Base-by-base conservation (phyloP, 2,888 invertebrate genomes). In the Drosophila hawaiiensis region DNA sequence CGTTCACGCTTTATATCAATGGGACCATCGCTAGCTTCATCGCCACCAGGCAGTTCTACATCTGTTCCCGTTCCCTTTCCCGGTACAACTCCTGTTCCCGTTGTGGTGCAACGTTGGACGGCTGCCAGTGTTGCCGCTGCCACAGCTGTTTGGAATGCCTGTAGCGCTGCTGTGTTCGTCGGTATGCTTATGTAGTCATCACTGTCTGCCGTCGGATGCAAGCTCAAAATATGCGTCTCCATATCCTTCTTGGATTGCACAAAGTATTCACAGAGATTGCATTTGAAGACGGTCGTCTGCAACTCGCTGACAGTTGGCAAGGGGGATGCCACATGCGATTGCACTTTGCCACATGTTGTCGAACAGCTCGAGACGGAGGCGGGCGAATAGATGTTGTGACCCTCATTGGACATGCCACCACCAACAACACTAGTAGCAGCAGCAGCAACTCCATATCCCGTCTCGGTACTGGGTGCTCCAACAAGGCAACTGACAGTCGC, bases 221-320 rank as follows among this genome's bases (percentile, higher is more conserved):
- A 25, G 4, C 79, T 62, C 7, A 86, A 90, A 52, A 93, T 88
- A 39, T 93, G 93, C 1, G 74, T 66, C 33, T 91, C 90, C 55
- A 93, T 93, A 41, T 93, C 93, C 19, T 78, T 76, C 70, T 92
- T 93, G 0, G 89, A 82, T 82, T 93, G 93, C 31, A 91, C 90
- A 76, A 93, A 92, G 77, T 90, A 93, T 71, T 93, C 93, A 79
- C 93, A 93, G 56, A 89, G 87, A 71, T 92, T 93, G 73, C 93
- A 93, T 73, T 93, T 93, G 53, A 91, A 92, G 29, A 93, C 90
- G 19, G 92, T 78, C 3, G 91, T 78, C 2, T 67, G 67, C n/a
- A 66, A 59, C 4, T 81, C 73, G 12, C 50, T 63, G 6, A 37
- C 37, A 28, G 33, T 62, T 14, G 66, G 58, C 14, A 73, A 58